phyloP scores from a whole-genome alignment of 2,888 invertebrate species.

The Sphaerophoria rueppellii region DNA sequence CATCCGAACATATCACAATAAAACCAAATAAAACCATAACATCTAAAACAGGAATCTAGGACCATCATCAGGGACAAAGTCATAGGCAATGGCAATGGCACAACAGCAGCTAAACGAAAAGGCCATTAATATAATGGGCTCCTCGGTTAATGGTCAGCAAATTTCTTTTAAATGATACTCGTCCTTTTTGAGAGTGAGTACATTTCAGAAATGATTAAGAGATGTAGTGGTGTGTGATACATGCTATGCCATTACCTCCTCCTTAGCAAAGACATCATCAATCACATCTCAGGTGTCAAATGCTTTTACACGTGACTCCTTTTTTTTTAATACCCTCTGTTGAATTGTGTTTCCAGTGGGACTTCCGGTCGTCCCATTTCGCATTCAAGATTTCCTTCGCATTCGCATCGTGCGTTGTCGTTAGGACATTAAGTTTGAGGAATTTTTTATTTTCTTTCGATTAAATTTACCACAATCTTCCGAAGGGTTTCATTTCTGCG shows the following conservation, averaged over 20 bases:
- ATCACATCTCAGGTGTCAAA: slow-evolving; percentile 59
- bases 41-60: neutral
- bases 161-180: slow-evolving; percentile 52
- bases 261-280: slow-evolving; percentile 31
- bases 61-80: neutral
- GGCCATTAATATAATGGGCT: slow-evolving; percentile 47
- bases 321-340: neutral
- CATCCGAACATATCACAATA: slow-evolving; percentile 24
- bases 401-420: no score
- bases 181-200: slow-evolving; percentile 8
- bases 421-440: slow-evolving; percentile 15
- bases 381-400: neutral
- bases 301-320: slow-evolving; percentile 37
- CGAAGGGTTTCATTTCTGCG: neutral
- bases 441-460: slow-evolving; percentile 30
- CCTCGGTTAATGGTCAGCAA: slow-evolving; percentile 50
- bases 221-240: neutral
- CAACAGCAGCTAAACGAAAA: slow-evolving; percentile 27
- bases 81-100: neutral
- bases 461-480: slow-evolving; percentile 26
- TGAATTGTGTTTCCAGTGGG: neutral
- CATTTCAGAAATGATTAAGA: slow-evolving; percentile 1
- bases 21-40: neutral
- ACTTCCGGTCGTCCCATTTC: neutral
- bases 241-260: neutral